These are phyloP conservation scores for Loriculus beryllinus DNA, from an alignment of 2,797 vertebrate genomes.

Conservation along the genomic window DNA sequence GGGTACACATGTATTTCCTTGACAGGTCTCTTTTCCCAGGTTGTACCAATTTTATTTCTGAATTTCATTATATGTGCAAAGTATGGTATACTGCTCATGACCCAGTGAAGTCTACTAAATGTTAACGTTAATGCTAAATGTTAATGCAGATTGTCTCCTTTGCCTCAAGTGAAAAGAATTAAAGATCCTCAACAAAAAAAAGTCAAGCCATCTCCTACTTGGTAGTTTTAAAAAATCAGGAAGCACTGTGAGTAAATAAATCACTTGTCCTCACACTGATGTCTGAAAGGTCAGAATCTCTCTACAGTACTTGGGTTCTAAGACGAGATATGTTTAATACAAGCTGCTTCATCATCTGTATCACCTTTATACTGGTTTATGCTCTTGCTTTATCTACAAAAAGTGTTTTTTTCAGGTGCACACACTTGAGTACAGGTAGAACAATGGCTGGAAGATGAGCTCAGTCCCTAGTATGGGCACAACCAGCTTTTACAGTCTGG, in stretches of 20 bases:
- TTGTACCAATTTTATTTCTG: background rate
- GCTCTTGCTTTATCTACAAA: background rate
- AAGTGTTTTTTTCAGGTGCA: background rate
- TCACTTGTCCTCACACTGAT: background rate
- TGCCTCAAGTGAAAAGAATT: background rate
- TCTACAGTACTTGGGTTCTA: background rate
- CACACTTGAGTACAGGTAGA: background rate
- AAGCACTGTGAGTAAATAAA: background rate
- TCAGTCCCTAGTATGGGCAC: background rate
- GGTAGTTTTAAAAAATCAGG: background rate
- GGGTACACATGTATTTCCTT: background rate
- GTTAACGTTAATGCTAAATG: background rate
- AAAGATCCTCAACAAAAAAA: background rate
- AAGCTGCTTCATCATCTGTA: background rate
- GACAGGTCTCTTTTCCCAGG: background rate
- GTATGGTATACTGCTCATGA: background rate
- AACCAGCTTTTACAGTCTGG: fast-evolving
- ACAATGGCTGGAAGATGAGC: background rate
- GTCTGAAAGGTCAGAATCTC: background rate
- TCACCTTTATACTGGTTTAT: background rate
- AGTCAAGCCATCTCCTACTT: background rate
- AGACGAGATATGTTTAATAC: background rate
- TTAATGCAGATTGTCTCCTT: background rate
- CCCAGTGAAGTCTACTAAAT: background rate
- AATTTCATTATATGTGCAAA: background rate